Base-by-base conservation (phyloP, 2,113 vertebrate species). In the Menidia beryllina region DNA sequence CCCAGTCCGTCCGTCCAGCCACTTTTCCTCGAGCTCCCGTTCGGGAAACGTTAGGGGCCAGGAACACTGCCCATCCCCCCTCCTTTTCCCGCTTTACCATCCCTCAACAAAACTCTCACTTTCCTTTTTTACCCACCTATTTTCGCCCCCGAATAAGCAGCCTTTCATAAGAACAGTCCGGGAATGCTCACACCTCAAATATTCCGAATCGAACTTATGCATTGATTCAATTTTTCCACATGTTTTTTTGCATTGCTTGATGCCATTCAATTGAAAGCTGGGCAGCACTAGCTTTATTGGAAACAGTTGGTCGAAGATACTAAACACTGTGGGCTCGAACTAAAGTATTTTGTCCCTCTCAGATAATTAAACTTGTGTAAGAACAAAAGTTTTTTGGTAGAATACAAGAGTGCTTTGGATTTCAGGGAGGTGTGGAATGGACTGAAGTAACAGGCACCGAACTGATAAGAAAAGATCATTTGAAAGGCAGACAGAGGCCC, bases 81-180 rank as follows among this genome's bases (percentile, higher is more conserved):
- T 15, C 52, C 53, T 10, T 9, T 34, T n/a, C 48, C 25, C 43
- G 23, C 23, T 50, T 52, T 45, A 49, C 58, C 3, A 17, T 36
- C 65, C 8, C 45, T 63, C 65, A 30, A 11, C 7, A 50, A 43
- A 27, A 7, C 69, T 48, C 59, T 58, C 67, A 55, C 39, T 64
- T 53, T 45, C 5, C 45, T 60, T 53, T 60, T 53, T 27, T 49
- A 7, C 63, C 21, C 11, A 10, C 50, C 11, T 4, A 49, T 66
- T 55, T 59, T n/a, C 17, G n/a, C 41, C 49, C 75, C 71, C 60
- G 84, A 86, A 83, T 81, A 81, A 89, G 83, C 82, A 79, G 11
- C 24, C 11, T 64, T 20, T n/a, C 61, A 69, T 62, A 56, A 27
- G 57, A 69, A 89, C 84, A 89, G 49, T 66, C 63, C 41, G 26